phyloP scores from a whole-genome alignment of 1,140 invertebrate species.

The Radopholus similis region DNA sequence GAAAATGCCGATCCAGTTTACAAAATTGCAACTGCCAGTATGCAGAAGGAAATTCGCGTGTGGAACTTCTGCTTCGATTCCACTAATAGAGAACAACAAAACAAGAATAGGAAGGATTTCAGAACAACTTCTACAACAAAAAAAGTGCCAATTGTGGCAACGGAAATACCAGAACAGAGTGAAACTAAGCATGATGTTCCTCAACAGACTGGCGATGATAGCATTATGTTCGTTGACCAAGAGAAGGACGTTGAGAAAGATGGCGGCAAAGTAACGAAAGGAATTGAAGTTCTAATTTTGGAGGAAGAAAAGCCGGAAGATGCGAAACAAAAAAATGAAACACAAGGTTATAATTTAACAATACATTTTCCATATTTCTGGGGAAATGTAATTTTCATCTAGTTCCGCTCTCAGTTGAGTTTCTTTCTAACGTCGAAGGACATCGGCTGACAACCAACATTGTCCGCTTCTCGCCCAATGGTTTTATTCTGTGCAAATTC shows the following conservation, averaged over 20 bases:
- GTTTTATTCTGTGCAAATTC: slow-evolving; percentile 11
- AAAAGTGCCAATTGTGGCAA: not conserved
- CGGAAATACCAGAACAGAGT: not conserved
- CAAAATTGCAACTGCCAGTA: slow-evolving; percentile 42
- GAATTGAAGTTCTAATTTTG: not conserved
- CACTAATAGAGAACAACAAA: slow-evolving; percentile 14
- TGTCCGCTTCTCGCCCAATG: slow-evolving; percentile 41
- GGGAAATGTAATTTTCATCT: too few relatives aligned
- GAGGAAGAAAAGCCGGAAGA: not conserved
- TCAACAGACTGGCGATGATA: slow-evolving; percentile 3
- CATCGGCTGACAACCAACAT: slow-evolving; percentile 35
- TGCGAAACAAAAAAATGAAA: slow-evolving; percentile 3
- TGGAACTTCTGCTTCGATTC: slow-evolving; percentile 45
- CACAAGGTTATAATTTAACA: not conserved
- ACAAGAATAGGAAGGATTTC: not conserved
- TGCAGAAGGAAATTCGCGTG: slow-evolving; percentile 44
- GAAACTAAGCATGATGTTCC: not conserved
- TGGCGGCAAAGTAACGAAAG: not conserved
- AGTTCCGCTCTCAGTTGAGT: slow-evolving; percentile 27
- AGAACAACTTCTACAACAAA: not conserved
- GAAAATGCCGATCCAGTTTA: slow-evolving; percentile 13
- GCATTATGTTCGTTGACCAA: not conserved
- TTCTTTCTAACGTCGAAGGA: slow-evolving; percentile 37
- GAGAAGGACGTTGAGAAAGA: too few relatives aligned
- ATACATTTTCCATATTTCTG: not conserved